Evolutionary conservation across 2,888 invertebrate species (phyloP).

Genomic region (Lycia hirtaria): DNA sequence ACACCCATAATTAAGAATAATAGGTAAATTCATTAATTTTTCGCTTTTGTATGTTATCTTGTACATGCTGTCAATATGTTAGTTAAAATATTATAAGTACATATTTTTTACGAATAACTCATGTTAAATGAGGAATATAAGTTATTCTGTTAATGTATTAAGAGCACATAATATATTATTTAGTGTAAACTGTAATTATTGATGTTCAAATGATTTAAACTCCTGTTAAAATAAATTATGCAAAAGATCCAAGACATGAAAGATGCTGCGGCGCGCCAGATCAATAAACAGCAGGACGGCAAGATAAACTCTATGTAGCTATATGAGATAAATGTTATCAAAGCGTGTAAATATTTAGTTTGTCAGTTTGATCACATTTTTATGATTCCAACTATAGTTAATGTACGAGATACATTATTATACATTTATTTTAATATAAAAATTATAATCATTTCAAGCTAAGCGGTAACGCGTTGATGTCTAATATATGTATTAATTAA

Average conservation of each 20-base stretch:
- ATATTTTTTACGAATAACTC: no score
- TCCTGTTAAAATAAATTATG: constrained; percentile 24
- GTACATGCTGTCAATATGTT: no score
- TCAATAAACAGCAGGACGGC: constrained; percentile 66
- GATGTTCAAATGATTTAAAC: neutral
- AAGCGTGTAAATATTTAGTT: constrained; percentile 12
- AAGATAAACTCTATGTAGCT: constrained; percentile 64
- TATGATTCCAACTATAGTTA: neutral
- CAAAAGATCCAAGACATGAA: constrained; percentile 24
- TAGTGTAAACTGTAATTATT: no score
- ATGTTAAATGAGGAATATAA: no score
- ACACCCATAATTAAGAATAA: no score
- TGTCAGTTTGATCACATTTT: neutral
- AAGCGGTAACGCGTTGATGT: constrained; percentile 36
- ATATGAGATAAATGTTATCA: no score
- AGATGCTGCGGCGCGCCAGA: constrained; percentile 72
- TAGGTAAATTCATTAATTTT: no score
- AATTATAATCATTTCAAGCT: constrained; percentile 8
- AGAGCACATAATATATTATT: no score
- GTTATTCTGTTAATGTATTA: no score
- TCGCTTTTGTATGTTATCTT: no score
- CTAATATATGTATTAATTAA: constrained; percentile 22
- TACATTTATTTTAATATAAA: neutral
- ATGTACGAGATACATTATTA: neutral
- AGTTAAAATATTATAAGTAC: no score